Evolutionary conservation across 2,113 vertebrate genomes (phyloP).

Genomic region (Chionodraco myersi): DNA sequence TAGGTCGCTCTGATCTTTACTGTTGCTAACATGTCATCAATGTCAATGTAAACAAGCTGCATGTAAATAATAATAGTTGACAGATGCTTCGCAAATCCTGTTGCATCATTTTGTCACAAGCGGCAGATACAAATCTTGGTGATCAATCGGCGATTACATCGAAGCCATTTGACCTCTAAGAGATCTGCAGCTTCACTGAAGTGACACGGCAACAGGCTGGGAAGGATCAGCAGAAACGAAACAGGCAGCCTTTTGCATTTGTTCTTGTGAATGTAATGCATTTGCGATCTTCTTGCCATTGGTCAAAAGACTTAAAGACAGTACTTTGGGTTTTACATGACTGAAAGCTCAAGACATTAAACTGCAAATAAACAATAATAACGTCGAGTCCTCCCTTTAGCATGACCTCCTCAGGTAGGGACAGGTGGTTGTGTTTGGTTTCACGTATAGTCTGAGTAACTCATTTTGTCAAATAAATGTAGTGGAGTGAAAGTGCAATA

Average conservation of each 20-base stretch:
- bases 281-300: background rate
- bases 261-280: background rate
- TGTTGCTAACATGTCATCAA: background rate
- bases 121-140: no score
- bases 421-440: background rate
- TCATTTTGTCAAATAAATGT: no score
- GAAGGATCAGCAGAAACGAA: background rate
- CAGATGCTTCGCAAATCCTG: no score
- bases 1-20: background rate
- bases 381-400: background rate
- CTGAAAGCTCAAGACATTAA: background rate
- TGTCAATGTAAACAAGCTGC: slow-evolving; percentile 1
- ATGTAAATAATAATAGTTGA: background rate
- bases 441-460: background rate
- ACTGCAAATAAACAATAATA: background rate
- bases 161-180: background rate
- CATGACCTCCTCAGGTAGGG: background rate
- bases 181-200: background rate
- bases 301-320: background rate
- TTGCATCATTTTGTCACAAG: no score
- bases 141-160: background rate
- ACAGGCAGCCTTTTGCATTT: background rate
- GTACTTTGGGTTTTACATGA: no score
- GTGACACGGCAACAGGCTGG: background rate
- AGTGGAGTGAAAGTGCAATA: no score